These are phyloP conservation scores for Arnoldichthys spilopterus DNA, from an alignment of 2,797 vertebrate species.

Conservation along the genomic window DNA sequence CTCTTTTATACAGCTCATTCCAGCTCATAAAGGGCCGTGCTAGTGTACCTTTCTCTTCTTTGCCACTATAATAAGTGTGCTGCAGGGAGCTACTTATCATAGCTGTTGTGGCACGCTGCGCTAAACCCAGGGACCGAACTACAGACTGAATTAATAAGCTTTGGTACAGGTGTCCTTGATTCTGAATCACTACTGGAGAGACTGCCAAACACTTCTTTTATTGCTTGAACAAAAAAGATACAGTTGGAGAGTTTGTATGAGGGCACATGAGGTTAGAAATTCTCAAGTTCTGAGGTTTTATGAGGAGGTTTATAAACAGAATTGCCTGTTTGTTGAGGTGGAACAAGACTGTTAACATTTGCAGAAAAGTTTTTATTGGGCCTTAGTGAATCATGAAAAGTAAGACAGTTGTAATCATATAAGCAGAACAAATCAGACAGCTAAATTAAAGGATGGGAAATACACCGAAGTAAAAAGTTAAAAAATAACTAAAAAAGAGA, in stretches of 20 bases:
- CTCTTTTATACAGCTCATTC: constrained; percentile 1
- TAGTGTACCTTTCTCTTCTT: neutral
- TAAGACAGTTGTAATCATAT: neutral
- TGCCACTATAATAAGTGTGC: neutral
- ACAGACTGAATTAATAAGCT: constrained; percentile 7
- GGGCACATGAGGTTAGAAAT: neutral
- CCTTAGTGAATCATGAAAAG: neutral
- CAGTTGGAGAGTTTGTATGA: neutral
- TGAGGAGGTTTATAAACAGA: neutral
- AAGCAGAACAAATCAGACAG: neutral
- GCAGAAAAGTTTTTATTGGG: too few species aligned
- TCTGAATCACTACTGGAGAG: neutral
- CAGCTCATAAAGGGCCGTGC: neutral
- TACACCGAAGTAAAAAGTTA: neutral
- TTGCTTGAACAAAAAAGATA: neutral
- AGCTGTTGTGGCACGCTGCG: neutral
- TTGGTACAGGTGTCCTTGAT: constrained; percentile 6
- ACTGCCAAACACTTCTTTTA: neutral
- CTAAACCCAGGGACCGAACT: neutral
- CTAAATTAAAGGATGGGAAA: neutral
- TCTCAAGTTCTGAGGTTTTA: neutral
- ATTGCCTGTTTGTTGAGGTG: neutral
- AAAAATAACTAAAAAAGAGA: too few species aligned
- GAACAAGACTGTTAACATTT: neutral
- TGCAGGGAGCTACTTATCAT: constrained; percentile 5